A percentile compares a stretch with the other conserved stretches of the same genome.
Conservation (phyloP, 2,113 vertebrate genomes). For the Suricata suricatta region DNA sequence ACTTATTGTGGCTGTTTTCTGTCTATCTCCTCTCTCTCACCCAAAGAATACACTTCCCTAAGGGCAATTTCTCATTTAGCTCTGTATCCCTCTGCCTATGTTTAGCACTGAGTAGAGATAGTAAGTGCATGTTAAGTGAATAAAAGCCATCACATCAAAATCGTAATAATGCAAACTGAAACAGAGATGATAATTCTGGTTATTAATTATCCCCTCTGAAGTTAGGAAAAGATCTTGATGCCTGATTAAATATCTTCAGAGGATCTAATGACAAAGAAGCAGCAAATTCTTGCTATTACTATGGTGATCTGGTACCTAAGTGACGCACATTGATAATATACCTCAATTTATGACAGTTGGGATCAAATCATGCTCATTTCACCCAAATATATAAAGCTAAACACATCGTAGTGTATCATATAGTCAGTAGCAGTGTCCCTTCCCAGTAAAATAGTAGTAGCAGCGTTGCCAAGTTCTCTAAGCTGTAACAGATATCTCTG, state of each 20-base stretch:
- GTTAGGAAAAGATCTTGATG: neutral
- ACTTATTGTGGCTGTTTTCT: neutral
- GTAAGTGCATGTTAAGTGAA: neutral
- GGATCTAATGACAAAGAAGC: neutral
- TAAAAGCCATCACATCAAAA: neutral
- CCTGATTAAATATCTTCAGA: conserved; percentile 43
- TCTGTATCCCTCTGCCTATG: neutral
- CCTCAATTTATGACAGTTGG: neutral
- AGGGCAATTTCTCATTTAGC: neutral
- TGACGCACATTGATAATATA: neutral
- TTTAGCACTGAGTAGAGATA: neutral
- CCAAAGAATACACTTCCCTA: neutral
- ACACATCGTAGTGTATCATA: neutral
- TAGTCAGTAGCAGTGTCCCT: neutral
- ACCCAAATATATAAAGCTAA: neutral
- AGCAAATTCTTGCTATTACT: neutral
- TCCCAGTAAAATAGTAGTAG: neutral
- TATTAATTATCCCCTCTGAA: neutral
- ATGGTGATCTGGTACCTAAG: neutral
- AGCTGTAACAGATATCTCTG: conserved; percentile 54
- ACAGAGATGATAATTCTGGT: neutral
- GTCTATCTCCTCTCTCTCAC: neutral
- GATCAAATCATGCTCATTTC: neutral
- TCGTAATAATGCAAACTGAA: conserved; percentile 5
- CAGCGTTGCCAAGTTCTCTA: conserved; percentile 41